A percentile compares a stretch with the other conserved stretches of the same genome.
Evolutionary conservation across 2,888 invertebrate species (phyloP).

Genomic region (Rutpela maculata): DNA sequence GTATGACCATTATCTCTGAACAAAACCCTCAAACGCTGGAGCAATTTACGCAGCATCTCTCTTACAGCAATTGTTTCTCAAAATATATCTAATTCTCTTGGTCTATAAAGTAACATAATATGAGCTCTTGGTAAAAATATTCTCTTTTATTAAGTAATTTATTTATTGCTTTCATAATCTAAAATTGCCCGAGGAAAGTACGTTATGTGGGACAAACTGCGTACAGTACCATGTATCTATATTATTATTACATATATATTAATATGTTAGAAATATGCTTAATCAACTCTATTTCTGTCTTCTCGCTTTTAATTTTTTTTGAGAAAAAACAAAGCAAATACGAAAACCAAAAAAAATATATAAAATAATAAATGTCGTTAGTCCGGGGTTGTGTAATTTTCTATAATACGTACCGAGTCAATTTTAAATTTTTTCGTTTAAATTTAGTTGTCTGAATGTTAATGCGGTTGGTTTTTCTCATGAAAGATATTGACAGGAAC

Average conservation of each 20-base stretch:
- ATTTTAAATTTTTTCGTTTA: conserved; percentile 46
- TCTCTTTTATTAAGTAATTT: conserved; percentile 26
- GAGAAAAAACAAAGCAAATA: conserved; percentile 67
- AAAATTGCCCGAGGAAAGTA: not conserved
- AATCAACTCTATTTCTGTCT: conserved; percentile 71
- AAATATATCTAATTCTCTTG: not conserved
- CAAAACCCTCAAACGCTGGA: too few species aligned
- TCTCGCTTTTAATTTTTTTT: conserved; percentile 67
- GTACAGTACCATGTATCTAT: conserved; percentile 72
- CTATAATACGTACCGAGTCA: conserved; percentile 67
- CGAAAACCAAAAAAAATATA: conserved; percentile 71
- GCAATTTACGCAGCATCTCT: too few species aligned
- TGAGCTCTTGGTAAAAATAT: conserved; percentile 11
- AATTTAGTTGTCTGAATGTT: conserved; percentile 31
- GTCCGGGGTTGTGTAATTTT: conserved; percentile 71
- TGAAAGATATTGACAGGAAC: conserved; percentile 23
- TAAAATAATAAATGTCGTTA: conserved; percentile 71
- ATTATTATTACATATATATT: conserved; percentile 70
- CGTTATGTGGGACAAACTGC: conserved; percentile 24
- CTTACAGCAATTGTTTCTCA: not conserved
- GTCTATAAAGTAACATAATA: not conserved
- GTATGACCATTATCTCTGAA: too few species aligned
- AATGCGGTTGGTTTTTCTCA: conserved; percentile 22
- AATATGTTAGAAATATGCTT: conserved; percentile 71
- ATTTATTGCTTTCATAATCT: conserved; percentile 7